phyloP scores from a whole-genome alignment of 2,888 invertebrate genomes.

The Nezara viridula region DNA sequence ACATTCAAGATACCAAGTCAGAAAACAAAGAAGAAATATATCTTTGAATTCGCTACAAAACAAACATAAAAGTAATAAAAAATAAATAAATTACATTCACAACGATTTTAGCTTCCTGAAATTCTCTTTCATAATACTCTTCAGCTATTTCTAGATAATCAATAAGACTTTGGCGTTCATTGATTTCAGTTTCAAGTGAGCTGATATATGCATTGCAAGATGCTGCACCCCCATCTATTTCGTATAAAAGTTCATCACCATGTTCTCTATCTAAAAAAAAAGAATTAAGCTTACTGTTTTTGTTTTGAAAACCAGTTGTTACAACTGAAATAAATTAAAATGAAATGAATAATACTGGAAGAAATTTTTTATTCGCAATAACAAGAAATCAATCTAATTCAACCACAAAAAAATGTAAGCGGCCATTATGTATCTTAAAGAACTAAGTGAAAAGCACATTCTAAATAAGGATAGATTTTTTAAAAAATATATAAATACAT shows the following conservation, averaged over 20 bases:
- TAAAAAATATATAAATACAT: background rate
- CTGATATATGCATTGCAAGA: conserved; percentile 86
- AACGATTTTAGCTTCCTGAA: conserved; percentile 95
- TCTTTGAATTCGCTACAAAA: too few relatives aligned
- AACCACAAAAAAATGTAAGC: background rate
- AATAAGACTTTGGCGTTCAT: conserved; percentile 83
- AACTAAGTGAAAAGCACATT: too few relatives aligned
- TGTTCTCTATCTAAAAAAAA: conserved; percentile 77
- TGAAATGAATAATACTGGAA: background rate
- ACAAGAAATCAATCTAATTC: background rate
- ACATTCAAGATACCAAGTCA: too few relatives aligned
- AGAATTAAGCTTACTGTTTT: background rate
- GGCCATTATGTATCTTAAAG: background rate
- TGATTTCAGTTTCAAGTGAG: conserved; percentile 85
- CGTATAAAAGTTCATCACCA: conserved; percentile 89
- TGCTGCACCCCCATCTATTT: conserved; percentile 84
- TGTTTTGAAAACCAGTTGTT: background rate
- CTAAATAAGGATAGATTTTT: background rate
- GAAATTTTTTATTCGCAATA: background rate
- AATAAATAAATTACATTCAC: conserved; percentile 73
- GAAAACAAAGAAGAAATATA: too few relatives aligned
- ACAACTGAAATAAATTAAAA: background rate
- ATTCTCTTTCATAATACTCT: conserved; percentile 89
- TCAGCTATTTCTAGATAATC: conserved; percentile 85
- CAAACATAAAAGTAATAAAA: too few relatives aligned